Base-by-base conservation (phyloP, 2,888 invertebrate genomes). In the Drosophila mulleri region DNA sequence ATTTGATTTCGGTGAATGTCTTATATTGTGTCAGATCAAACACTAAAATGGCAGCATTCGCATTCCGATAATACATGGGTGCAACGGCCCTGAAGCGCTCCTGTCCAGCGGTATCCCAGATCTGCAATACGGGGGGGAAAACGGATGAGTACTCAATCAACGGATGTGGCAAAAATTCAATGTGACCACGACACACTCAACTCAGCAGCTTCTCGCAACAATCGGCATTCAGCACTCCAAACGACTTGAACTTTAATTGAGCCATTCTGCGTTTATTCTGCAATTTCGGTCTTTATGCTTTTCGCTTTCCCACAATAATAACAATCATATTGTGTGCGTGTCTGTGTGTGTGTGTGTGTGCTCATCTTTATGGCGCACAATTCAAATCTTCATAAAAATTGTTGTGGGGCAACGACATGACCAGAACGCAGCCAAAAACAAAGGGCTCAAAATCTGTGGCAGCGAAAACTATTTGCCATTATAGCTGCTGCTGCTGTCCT, bases 11-110 rank as follows among this genome's bases (percentile, higher is more conserved):
- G 5, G 94, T 93, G 91, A 98, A 98, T 64, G 96, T 96, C 70
- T 94, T 94, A 50, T 94, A 93, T 72, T 96, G 95, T 4, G 97
- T 96, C 72, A 98, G 95, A 92, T 98, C 98, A 91, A 96, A 98
- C 0, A 98, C 96, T 54, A 98, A 93, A 56, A 98, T 94, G 0
- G 98, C 98, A 0, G 97, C 98, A 92, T 97, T 98, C 0, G 98
- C 96, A 91, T 97, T 98, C 59, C 98, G 94, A 91, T 98, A 98
- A 92, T 98, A 98, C 97, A 98, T 97, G 9, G 98, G 98, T 0
- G 98, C 97, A 96, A 98, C 98, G 0, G 98, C 96, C 69, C 96
- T 94, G 92, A 98, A 98, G 7, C 92, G 90, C 82, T 93, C 93
- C 80, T 92, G 92, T 0, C 93, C 93, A 42, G 93, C 93, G n/a